Evolutionary conservation across 2,888 invertebrate species (phyloP), one percentile per base, ranked within the genome.

Genomic region (Dryadula phaetusa): DNA sequence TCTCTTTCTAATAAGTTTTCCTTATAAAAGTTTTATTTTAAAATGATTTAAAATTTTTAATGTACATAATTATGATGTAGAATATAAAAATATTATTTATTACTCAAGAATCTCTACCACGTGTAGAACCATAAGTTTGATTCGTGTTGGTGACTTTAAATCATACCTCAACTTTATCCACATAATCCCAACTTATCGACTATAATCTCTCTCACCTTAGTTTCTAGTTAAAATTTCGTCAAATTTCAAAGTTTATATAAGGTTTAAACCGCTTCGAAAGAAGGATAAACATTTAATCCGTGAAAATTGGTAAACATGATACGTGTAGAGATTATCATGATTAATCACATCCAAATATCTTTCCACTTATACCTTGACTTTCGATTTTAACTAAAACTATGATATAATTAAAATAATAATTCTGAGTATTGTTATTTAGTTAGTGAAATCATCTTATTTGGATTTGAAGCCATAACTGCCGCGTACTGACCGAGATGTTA

Each of bases 291-390:
- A 66, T 73, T 88, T 88, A 88, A 88, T 82, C 88, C 85, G 71
- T 70, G 75, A 74, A 82, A 88, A 87, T 85, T 82, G 80, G 87
- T 81, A 87, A 89, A 90, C 88, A 89, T 74, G 83, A 82, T 82
- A 83, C 75, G 80, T 76, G 82, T 83, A 82, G 64, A 77, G 79
- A 77, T 89, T 85, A 90, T 86, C 81, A 81, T 90, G 90, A 91
- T 89, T 86, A 91, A 90, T 90, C 81, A 78, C 79, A 73, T 75
- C 74, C 76, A 72, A 74, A 75, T 75, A 80, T 82, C 77, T 82
- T 82, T 82, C 81, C 81, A 80, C 64, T 58, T 18, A 62, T 10
- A 53, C 53, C 20, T 54, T 56, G 18, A 47, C 28, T 40, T 32
- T 37, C 44, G 20, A 12, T 25, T 14, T 53, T 44, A 32, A 54